Evolutionary conservation across 1,140 invertebrate species (phyloP).

Genomic region (Ostrea edulis): DNA sequence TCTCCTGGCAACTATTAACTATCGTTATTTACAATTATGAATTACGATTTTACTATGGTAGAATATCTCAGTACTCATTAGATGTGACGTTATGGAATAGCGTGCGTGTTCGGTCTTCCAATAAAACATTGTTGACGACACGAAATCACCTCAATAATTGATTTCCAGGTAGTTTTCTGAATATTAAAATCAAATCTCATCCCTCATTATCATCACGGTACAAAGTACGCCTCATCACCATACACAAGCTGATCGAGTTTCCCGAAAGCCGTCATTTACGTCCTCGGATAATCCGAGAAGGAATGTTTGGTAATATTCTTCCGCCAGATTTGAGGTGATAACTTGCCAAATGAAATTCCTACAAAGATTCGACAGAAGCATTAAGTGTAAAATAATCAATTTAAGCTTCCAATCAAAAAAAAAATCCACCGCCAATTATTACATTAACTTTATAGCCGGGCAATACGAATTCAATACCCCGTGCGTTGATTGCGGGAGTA

Average conservation of each 20-base stretch:
- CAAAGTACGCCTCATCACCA: neutral
- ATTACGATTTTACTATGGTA: neutral
- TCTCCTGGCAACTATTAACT: neutral
- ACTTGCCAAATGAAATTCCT: slow-evolving; percentile 5
- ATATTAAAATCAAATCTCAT: slow-evolving; percentile 34
- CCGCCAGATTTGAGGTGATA: slow-evolving; percentile 26
- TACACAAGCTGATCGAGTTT: neutral
- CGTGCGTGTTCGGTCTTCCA: neutral
- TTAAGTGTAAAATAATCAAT: slow-evolving; percentile 9
- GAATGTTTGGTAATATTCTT: slow-evolving; percentile 21
- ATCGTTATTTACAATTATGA: slow-evolving; percentile 1
- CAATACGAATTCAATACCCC: neutral
- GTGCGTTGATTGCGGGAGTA: neutral
- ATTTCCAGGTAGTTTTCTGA: slow-evolving; percentile 26
- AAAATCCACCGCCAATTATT: neutral
- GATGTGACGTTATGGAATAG: neutral
- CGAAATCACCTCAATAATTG: slow-evolving; percentile 18
- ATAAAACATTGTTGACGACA: neutral
- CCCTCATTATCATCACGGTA: slow-evolving; percentile 2
- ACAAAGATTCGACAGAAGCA: slow-evolving; percentile 9
- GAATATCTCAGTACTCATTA: neutral
- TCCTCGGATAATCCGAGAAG: slow-evolving; percentile 7
- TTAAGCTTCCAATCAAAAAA: neutral
- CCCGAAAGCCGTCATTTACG: neutral
- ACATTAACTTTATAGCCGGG: slow-evolving; percentile 15